phyloP scores from a whole-genome alignment of 2,113 vertebrate species.

The Pogonocichla stellata region DNA sequence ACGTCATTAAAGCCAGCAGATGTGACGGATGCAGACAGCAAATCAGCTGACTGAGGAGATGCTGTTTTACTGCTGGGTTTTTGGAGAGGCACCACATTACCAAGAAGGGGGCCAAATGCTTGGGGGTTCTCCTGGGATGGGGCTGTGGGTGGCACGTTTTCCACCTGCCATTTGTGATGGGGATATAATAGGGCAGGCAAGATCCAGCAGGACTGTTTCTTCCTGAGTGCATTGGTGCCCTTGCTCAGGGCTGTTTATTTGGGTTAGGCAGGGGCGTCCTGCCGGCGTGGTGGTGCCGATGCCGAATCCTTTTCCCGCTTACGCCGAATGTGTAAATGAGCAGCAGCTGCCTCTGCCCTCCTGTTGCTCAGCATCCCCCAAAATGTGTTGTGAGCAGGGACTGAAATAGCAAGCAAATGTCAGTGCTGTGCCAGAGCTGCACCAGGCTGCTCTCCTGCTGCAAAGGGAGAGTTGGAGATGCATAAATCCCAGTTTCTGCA shows the following conservation, averaged over 20 bases:
- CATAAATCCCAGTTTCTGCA: not conserved
- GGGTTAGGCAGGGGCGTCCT: not conserved
- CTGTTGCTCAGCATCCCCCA: slow-evolving; percentile 18
- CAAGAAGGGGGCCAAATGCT: not conserved
- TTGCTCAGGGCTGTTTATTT: not conserved
- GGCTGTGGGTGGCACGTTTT: not conserved
- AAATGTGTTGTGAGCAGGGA: not conserved
- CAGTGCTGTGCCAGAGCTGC: not conserved
- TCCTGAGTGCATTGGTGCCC: not conserved
- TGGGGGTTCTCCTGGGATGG: not conserved
- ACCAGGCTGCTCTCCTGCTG: not conserved
- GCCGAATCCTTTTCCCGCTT: not conserved
- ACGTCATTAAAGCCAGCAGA: slow-evolving; percentile 26
- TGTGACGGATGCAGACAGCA: slow-evolving; percentile 10
- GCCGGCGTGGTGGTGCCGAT: fast-evolving
- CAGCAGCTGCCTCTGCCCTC: slow-evolving; percentile 40
- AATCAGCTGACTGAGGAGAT: slow-evolving; percentile 19
- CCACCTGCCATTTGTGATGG: not conserved
- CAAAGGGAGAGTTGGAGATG: not conserved
- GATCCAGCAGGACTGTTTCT: not conserved
- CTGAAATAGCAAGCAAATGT: slow-evolving; percentile 11
- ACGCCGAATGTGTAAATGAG: not conserved
- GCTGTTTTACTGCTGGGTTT: not conserved
- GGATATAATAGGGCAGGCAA: not conserved
- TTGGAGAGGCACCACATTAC: not conserved